phyloP scores from a whole-genome alignment of 2,113 vertebrate genomes.

The Caranx melampygus region DNA sequence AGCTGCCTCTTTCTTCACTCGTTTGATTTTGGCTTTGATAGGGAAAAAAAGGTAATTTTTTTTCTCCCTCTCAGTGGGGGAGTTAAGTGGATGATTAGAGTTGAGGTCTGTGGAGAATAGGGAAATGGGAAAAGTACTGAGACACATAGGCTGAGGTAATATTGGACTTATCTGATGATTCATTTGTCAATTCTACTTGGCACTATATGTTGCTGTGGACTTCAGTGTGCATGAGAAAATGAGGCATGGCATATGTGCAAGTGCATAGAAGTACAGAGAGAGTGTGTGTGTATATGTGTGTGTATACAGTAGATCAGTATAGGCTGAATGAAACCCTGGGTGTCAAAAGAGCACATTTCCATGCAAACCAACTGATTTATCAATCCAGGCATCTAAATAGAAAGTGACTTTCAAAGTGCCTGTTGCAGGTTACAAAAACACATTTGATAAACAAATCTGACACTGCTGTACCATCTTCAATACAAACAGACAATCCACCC shows the following conservation, averaged over 20 bases:
- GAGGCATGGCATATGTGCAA: background rate
- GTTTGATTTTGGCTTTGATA: slow-evolving; percentile 72
- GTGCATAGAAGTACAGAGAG: background rate
- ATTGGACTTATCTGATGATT: slow-evolving; percentile 43
- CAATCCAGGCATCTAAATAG: slow-evolving; percentile 64
- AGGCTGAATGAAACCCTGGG: slow-evolving; percentile 48
- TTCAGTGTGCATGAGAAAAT: slow-evolving; percentile 3
- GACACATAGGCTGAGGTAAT: slow-evolving; percentile 41
- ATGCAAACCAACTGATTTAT: slow-evolving; percentile 68
- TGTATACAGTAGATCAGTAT: slow-evolving; percentile 27
- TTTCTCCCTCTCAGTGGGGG: slow-evolving; percentile 17
- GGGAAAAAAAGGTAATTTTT: slow-evolving; percentile 35
- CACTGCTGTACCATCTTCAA: slow-evolving; percentile 53
- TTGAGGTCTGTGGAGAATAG: slow-evolving; percentile 50
- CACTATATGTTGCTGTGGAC: slow-evolving; percentile 14
- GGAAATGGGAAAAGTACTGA: slow-evolving; percentile 31
- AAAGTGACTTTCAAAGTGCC: slow-evolving; percentile 59
- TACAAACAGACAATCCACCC: slow-evolving; percentile 15
- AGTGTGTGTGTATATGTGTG: background rate
- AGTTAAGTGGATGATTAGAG: slow-evolving; percentile 73
- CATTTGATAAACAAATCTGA: slow-evolving; percentile 68
- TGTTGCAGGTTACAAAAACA: slow-evolving; percentile 58
- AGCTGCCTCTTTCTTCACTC: slow-evolving; percentile 33
- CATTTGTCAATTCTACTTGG: slow-evolving; percentile 44
- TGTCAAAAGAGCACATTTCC: slow-evolving; percentile 61